A percentile compares a stretch with the other conserved stretches of the same genome.
Evolutionary conservation across 2,113 vertebrate genomes (phyloP).

Genomic region (Ammospiza nelsoni): DNA sequence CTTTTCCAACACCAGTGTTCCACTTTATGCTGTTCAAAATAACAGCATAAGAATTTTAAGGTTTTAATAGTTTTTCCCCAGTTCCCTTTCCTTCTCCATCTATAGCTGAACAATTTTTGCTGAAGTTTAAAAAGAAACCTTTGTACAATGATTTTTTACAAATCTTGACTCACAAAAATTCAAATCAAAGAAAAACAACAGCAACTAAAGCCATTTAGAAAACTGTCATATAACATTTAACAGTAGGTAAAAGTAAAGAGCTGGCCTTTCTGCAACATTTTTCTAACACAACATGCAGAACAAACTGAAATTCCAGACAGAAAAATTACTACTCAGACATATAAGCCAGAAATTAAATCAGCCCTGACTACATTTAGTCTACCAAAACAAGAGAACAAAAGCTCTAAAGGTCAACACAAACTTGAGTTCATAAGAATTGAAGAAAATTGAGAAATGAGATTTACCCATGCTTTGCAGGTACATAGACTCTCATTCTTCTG

Average conservation of each 20-base stretch:
- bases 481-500: background rate
- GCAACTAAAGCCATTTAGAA: background rate
- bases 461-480: background rate
- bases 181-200: background rate
- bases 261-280: background rate
- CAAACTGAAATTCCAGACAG: slow-evolving; percentile 14
- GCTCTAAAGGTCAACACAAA: background rate
- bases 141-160: background rate
- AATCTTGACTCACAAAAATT: background rate
- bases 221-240: background rate
- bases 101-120: background rate
- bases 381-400: slow-evolving; percentile 8
- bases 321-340: background rate
- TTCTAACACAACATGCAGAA: background rate
- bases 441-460: background rate
- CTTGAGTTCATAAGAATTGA: background rate
- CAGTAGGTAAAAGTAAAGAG: background rate
- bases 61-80: background rate
- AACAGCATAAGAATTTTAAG: background rate
- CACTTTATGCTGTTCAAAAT: background rate
- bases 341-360: background rate
- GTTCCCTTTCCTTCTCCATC: background rate
- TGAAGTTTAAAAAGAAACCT: background rate
- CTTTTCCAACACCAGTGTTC: background rate
- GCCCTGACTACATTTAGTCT: background rate